Percentiles rank a stretch among this genome's conserved stretches.
These are phyloP conservation scores for Euura lappo DNA, from an alignment of 1,140 invertebrate species.

Conservation along the genomic window DNA sequence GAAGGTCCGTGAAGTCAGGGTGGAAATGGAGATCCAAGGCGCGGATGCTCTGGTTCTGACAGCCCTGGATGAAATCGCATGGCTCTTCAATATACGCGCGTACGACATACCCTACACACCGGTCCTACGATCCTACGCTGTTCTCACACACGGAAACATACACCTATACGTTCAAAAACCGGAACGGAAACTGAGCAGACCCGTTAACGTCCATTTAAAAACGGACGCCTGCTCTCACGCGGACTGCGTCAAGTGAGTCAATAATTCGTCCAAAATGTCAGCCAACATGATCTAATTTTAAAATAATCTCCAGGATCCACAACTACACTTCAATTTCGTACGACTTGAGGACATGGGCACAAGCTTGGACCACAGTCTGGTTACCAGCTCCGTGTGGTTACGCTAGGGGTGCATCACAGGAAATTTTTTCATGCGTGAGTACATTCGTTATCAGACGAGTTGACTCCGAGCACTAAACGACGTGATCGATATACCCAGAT, in stretches of 20 bases:
- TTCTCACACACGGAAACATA: slow-evolving; percentile 70
- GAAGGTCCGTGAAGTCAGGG: slow-evolving; percentile 74
- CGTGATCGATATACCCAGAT: slow-evolving; percentile 33
- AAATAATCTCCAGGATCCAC: slow-evolving; percentile 64
- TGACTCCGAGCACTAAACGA: not conserved
- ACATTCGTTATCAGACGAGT: slow-evolving; percentile 3
- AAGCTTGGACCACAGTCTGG: slow-evolving; percentile 72
- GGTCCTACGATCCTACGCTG: slow-evolving; percentile 79
- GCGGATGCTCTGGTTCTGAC: slow-evolving; percentile 85
- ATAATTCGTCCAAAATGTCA: slow-evolving; percentile 10
- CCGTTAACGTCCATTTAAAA: slow-evolving; percentile 62
- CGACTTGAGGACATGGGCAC: slow-evolving; percentile 71
- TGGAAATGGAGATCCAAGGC: slow-evolving; percentile 67
- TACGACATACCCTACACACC: slow-evolving; percentile 89
- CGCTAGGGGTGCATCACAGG: slow-evolving; percentile 76
- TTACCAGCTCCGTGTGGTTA: slow-evolving; percentile 75
- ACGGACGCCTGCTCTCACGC: slow-evolving; percentile 67
- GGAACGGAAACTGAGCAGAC: slow-evolving; percentile 63
- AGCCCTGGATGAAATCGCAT: slow-evolving; percentile 90
- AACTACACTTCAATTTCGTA: slow-evolving; percentile 74
- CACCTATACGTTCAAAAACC: slow-evolving; percentile 66
- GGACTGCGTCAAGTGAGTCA: slow-evolving; percentile 70
- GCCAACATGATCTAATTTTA: slow-evolving; percentile 24
- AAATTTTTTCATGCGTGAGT: slow-evolving; percentile 72
- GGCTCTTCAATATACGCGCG: slow-evolving; percentile 94